Evolutionary conservation across 1,140 invertebrate genomes (phyloP), one percentile per base, ranked within the genome.

Genomic region (Pseudomyrmex concolor): DNA sequence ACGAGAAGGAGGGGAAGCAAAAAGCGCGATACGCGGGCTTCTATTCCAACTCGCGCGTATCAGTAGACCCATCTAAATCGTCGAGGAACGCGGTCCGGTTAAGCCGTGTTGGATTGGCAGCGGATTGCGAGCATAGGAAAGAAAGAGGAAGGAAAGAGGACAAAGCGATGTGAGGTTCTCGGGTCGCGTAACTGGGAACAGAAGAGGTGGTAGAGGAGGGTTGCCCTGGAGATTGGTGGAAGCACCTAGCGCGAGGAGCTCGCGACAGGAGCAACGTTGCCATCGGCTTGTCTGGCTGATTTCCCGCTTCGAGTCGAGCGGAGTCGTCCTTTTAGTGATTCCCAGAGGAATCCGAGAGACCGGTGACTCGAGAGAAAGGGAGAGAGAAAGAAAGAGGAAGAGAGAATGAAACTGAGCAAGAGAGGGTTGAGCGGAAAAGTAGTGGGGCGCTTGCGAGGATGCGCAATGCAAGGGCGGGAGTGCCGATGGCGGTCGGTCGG

Each of bases 211-310:
- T 5, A 34, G 34, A 51, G 51, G 57, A 54, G 78, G 62, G 83
- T 48, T 45, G 57, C 50, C 50, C 43, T 54, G 19, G 78, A 86
- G 76, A 85, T 87, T 70, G 87, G 84, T 66, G 59, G 76, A 34
- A 54, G 84, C 63, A 71, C 15, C 66, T 72, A 77, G 51, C 57
- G 81, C 86, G 86, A 84, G 83, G 64, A 90, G 70, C 84, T 88
- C 86, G 84, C 86, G 84, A 90, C 88, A 89, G 89, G 82, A 90
- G 87, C 86, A 89, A 81, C 87, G 87, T 90, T 90, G 89, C 88
- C 88, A 89, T 86, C 88, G 86, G 83, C 64, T 90, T 83, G 88
- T 90, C 89, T 89, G 88, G 88, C 86, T 86, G 86, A 89, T 89
- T 90, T 89, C 88, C 89, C 85, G 89, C 84, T 86, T 84, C 83